These are phyloP conservation scores for Craseonycteris thonglongyai DNA, from an alignment of 2,113 vertebrate species.

Conservation along the genomic window DNA sequence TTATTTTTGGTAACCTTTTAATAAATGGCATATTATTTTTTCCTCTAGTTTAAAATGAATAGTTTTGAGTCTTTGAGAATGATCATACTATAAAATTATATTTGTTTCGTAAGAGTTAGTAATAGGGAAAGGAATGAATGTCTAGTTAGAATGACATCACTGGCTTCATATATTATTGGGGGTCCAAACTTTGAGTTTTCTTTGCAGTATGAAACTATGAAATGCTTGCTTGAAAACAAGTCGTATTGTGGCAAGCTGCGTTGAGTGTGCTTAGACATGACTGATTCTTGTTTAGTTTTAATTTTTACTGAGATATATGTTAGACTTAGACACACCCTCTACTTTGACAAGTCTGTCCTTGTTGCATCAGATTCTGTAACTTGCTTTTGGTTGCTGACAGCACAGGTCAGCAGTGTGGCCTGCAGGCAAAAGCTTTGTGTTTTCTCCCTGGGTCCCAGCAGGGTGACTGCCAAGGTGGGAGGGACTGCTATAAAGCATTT, in stretches of 20 bases:
- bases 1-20: neutral
- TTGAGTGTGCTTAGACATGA: neutral
- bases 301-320: neutral
- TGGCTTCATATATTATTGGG: neutral
- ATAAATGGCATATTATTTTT: neutral
- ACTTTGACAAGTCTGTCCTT: conserved; percentile 50
- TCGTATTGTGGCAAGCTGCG: neutral
- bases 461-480: neutral
- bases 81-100: neutral
- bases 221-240: neutral
- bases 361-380: conserved; percentile 38
- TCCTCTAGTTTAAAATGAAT: neutral
- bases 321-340: neutral
- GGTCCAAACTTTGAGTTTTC: neutral
- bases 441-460: neutral
- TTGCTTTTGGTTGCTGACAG: conserved; percentile 30
- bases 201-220: neutral
- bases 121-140: neutral
- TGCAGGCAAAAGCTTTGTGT: conserved; percentile 33
- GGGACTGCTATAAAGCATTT: neutral
- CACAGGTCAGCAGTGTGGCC: neutral
- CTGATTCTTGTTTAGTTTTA: neutral
- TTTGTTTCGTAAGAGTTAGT: neutral
- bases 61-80: conserved; percentile 15
- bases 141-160: neutral